Conservation (phyloP, 2,797 vertebrate genomes). For the Rhadinocentrus ornatus region DNA sequence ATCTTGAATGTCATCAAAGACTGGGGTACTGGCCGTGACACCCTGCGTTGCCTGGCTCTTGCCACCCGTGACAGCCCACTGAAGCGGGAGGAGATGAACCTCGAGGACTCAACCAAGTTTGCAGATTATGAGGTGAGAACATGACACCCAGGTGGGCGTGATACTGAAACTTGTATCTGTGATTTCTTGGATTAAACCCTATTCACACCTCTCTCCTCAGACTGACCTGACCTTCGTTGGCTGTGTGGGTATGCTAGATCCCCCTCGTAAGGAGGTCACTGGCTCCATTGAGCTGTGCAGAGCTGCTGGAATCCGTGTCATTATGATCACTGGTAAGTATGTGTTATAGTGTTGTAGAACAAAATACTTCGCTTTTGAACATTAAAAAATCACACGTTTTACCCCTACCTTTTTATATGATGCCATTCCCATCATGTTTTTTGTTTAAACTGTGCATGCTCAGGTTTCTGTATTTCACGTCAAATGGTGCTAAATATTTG, state of each 20-base stretch:
- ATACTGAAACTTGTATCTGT: neutral
- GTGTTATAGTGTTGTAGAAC: neutral
- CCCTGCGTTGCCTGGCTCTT: slow-evolving; percentile 92
- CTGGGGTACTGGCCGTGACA: slow-evolving; percentile 93
- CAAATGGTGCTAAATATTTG: neutral
- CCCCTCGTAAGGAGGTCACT: slow-evolving; percentile 92
- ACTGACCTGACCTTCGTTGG: slow-evolving; percentile 92
- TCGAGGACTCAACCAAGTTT: slow-evolving; percentile 92
- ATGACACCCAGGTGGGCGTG: neutral
- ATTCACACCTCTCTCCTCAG: slow-evolving; percentile 67
- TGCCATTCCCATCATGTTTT: neutral
- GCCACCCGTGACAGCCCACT: slow-evolving; percentile 92
- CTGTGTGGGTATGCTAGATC: slow-evolving; percentile 94
- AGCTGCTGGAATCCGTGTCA: slow-evolving; percentile 93
- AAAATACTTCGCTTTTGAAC: neutral
- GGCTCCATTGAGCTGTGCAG: slow-evolving; percentile 89
- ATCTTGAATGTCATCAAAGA: slow-evolving; percentile 90
- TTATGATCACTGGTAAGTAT: slow-evolving; percentile 93
- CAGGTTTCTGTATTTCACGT: neutral
- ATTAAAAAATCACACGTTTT: too few relatives aligned
- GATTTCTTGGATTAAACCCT: neutral
- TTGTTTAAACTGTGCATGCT: neutral
- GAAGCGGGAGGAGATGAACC: slow-evolving; percentile 89
- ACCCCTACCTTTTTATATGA: neutral
- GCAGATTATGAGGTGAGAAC: slow-evolving; percentile 89